These are phyloP conservation scores for Lordiphosa clarofinis DNA, from an alignment of 1,140 invertebrate genomes.

Conservation along the genomic window DNA sequence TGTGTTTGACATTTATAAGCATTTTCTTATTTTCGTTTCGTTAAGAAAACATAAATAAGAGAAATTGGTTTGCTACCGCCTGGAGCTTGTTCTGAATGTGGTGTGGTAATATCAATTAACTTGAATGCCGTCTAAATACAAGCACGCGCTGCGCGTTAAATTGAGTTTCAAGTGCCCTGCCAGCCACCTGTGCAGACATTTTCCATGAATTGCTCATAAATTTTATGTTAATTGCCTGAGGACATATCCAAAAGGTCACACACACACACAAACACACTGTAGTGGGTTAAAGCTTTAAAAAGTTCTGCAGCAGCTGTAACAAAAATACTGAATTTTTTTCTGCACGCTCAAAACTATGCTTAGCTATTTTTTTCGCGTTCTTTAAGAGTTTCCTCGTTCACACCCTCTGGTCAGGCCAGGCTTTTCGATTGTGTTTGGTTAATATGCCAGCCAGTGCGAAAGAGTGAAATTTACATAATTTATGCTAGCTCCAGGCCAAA, in stretches of 20 bases:
- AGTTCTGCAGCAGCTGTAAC: conserved; percentile 2
- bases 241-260: conserved; percentile 13
- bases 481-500: too few relatives aligned
- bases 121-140: conserved; percentile 31
- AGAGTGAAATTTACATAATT: too few relatives aligned
- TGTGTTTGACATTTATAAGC: conserved; percentile 30
- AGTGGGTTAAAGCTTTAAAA: conserved; percentile 1
- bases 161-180: conserved; percentile 41
- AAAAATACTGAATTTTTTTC: conserved; percentile 2
- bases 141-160: conserved; percentile 35
- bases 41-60: conserved; percentile 10
- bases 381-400: too few relatives aligned
- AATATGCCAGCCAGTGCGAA: too few relatives aligned
- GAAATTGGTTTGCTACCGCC: conserved; percentile 30
- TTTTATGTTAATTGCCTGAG: conserved; percentile 61
- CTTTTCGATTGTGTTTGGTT: too few relatives aligned
- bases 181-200: conserved; percentile 57
- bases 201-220: conserved; percentile 59
- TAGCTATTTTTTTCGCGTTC: too few relatives aligned
- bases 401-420: too few relatives aligned
- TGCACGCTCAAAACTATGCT: background rate
- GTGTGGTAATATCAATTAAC: conserved; percentile 62
- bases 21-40: conserved; percentile 15
- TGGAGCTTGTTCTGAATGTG: conserved; percentile 3
- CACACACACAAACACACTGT: background rate